A percentile compares a stretch with the other conserved stretches of the same genome.
These are phyloP conservation scores for Vulpes vulpes DNA, from an alignment of 2,113 vertebrate species.

Conservation along the genomic window DNA sequence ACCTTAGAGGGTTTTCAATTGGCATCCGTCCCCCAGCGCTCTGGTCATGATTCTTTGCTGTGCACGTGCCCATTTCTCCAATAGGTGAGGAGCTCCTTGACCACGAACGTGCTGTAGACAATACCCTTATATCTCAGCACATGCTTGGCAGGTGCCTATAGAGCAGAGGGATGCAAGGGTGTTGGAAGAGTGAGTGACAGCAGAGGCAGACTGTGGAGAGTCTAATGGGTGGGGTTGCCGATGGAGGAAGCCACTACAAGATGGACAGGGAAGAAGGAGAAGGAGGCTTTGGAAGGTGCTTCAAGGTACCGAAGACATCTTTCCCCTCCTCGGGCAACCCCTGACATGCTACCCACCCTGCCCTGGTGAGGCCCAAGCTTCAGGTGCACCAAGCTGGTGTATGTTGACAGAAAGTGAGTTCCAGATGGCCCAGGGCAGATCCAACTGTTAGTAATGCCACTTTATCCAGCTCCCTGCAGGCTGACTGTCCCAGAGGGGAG, in stretches of 20 bases:
- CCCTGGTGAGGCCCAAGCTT: not conserved
- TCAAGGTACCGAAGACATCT: not conserved
- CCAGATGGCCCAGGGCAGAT: not conserved
- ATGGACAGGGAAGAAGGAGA: too few relatives aligned
- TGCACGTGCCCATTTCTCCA: not conserved
- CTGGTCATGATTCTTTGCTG: not conserved
- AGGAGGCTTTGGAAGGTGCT: not conserved
- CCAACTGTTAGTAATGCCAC: not conserved
- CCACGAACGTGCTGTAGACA: not conserved
- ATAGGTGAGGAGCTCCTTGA: not conserved
- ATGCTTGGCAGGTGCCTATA: not conserved
- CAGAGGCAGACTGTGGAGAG: not conserved
- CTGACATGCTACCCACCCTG: not conserved
- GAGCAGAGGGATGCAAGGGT: not conserved
- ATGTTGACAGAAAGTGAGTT: not conserved
- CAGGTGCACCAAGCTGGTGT: not conserved
- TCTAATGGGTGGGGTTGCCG: too few relatives aligned
- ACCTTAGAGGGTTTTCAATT: not conserved
- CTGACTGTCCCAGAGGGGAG: not conserved
- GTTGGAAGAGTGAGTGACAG: not conserved
- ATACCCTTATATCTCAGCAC: not conserved
- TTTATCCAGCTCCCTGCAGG: not conserved
- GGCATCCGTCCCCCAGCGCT: not conserved
- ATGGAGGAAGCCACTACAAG: not conserved
- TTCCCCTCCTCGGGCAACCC: not conserved